These are phyloP conservation scores for Tragelaphus oryx DNA, from an alignment of 2,797 vertebrate genomes.

Conservation along the genomic window DNA sequence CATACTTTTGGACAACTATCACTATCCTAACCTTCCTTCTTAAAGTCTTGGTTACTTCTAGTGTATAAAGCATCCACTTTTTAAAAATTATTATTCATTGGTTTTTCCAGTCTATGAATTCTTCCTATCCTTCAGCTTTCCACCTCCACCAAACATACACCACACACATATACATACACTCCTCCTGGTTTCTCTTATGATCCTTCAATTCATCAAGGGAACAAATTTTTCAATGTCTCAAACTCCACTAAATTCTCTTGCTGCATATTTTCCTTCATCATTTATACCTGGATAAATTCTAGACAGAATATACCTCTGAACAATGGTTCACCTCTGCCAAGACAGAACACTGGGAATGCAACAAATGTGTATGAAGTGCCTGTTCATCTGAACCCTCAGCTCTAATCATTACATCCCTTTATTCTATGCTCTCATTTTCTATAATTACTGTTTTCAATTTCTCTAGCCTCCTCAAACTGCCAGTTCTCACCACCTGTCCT, in stretches of 20 bases:
- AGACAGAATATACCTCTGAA: not conserved
- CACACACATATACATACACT: fast-evolving
- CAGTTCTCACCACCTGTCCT: not conserved
- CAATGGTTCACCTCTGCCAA: not conserved
- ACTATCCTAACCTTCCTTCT: not conserved
- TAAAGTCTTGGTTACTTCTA: not conserved
- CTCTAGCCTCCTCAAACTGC: not conserved
- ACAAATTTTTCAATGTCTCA: not conserved
- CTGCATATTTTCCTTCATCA: not conserved
- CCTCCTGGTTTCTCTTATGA: not conserved
- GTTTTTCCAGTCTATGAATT: not conserved
- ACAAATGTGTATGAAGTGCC: not conserved
- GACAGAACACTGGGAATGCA: not conserved
- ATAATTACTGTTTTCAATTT: not conserved
- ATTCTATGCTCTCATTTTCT: not conserved
- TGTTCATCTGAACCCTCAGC: not conserved
- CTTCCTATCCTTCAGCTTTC: not conserved
- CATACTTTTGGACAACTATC: constrained; percentile 29
- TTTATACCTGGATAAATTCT: not conserved
- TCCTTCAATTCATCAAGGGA: not conserved
- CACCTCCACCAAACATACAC: not conserved
- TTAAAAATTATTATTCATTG: not conserved
- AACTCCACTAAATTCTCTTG: not conserved
- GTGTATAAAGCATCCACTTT: not conserved
- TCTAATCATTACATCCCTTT: not conserved